phyloP scores from a whole-genome alignment of 2,888 invertebrate genomes.

The Chloroclysta siterata region DNA sequence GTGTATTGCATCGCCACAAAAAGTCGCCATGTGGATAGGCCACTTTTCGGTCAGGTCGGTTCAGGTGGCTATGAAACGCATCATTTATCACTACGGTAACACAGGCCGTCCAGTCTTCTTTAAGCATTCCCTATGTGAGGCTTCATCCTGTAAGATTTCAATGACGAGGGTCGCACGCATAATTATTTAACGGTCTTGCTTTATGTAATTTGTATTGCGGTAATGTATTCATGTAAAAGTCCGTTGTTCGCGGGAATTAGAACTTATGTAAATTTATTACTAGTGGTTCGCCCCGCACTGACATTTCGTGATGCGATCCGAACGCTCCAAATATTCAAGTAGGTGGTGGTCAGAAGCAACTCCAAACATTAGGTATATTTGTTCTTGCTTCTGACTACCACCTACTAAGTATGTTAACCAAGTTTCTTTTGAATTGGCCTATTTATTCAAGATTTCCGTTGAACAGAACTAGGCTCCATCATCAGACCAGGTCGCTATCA shows the following conservation, averaged over 20 bases:
- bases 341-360: no score
- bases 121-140: slow-evolving; percentile 46
- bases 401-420: no score
- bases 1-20: not conserved
- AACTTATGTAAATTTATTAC: slow-evolving; percentile 32
- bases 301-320: no score
- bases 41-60: slow-evolving; percentile 2
- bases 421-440: no score
- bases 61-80: slow-evolving; percentile 29
- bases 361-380: no score
- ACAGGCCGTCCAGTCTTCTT: slow-evolving; percentile 42
- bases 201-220: slow-evolving; percentile 52
- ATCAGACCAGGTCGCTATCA: no score
- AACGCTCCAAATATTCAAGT: no score
- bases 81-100: slow-evolving; percentile 37
- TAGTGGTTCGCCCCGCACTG: no score
- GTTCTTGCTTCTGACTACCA: no score
- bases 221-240: slow-evolving; percentile 47
- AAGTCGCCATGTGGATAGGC: not conserved
- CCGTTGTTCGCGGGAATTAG: slow-evolving; percentile 38
- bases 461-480: no score
- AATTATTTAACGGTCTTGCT: slow-evolving; percentile 50
- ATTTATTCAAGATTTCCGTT: no score
- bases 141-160: slow-evolving; percentile 51
- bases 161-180: slow-evolving; percentile 54